Conservation (phyloP, 2,797 vertebrate genomes). For the Hydrocynus forskahlii region DNA sequence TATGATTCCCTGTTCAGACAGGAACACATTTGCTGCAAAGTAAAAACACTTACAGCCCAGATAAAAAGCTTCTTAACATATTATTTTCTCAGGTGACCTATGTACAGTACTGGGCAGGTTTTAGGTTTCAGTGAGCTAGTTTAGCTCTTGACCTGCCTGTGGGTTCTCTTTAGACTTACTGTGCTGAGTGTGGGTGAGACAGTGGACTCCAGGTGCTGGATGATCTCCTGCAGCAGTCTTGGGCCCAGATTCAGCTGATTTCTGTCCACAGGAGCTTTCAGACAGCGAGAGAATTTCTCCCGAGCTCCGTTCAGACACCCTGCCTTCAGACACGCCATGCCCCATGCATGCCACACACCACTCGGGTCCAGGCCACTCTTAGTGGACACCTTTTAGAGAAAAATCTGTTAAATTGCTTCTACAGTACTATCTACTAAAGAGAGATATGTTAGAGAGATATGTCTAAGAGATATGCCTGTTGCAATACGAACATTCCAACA, state of each 20-base stretch:
- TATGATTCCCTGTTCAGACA: too few relatives aligned
- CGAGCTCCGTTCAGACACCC: conserved; percentile 86
- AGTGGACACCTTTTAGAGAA: conserved; percentile 86
- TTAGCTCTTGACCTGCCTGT: neutral
- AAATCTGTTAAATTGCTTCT: neutral
- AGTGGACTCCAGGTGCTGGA: conserved; percentile 89
- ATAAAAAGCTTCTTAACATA: too few relatives aligned
- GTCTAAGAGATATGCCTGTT: too few relatives aligned
- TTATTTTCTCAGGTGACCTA: too few relatives aligned
- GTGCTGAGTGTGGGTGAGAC: conserved; percentile 75
- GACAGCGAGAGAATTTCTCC: conserved; percentile 90
- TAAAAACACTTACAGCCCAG: too few relatives aligned
- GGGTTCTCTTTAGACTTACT: conserved; percentile 71
- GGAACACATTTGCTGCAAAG: too few relatives aligned
- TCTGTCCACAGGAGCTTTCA: conserved; percentile 90
- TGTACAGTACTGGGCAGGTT: neutral
- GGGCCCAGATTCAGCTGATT: conserved; percentile 88
- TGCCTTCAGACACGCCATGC: conserved; percentile 91
- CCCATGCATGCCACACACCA: conserved; percentile 97
- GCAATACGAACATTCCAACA: too few relatives aligned
- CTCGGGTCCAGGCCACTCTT: conserved; percentile 93
- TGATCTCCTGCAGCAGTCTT: conserved; percentile 87
- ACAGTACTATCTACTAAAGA: neutral
- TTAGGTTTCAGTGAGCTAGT: neutral
- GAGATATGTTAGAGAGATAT: too few relatives aligned